A percentile compares a stretch with the other conserved stretches of the same genome.
Conservation (phyloP, 2,797 vertebrate genomes). For the Amazona finschi region DNA sequence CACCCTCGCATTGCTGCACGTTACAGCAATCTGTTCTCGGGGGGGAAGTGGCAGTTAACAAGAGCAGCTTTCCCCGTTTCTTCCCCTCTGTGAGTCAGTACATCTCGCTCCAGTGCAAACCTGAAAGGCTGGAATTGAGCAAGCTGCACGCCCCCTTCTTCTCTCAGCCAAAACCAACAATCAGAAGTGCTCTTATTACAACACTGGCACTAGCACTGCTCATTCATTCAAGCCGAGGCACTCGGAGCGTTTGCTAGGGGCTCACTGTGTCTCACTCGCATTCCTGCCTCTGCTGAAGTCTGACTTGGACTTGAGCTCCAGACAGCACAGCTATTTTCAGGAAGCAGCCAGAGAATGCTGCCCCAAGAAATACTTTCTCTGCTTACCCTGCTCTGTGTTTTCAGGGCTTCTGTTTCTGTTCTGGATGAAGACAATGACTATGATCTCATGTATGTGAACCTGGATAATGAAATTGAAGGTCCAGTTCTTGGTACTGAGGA, state of each 20-base stretch:
- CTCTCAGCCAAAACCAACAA: slow-evolving; percentile 37
- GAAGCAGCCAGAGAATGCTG: not conserved
- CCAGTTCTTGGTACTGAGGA: slow-evolving; percentile 70
- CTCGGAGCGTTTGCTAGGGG: slow-evolving; percentile 77
- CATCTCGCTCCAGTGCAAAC: slow-evolving; percentile 7
- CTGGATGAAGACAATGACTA: slow-evolving; percentile 78
- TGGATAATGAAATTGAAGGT: slow-evolving; percentile 78
- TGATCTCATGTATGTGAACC: slow-evolving; percentile 73
- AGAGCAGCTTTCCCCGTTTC: not conserved
- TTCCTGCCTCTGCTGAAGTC: not conserved
- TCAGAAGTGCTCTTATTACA: slow-evolving; percentile 75
- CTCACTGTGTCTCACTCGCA: slow-evolving; percentile 19
- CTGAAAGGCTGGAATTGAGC: slow-evolving; percentile 51
- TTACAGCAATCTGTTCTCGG: not conserved
- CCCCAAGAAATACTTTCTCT: slow-evolving; percentile 19
- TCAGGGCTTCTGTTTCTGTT: slow-evolving; percentile 63
- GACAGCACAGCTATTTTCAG: not conserved
- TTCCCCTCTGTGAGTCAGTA: slow-evolving; percentile 2
- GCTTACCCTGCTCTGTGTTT: slow-evolving; percentile 50
- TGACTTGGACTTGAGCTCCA: not conserved
- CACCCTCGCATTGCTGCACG: not conserved
- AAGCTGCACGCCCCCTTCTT: slow-evolving; percentile 44
- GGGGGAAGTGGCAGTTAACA: not conserved
- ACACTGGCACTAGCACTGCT: slow-evolving; percentile 80
- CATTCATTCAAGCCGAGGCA: slow-evolving; percentile 72